Base-by-base conservation (phyloP, 2,797 vertebrate genomes). In the Poeciliopsis presidionis region DNA sequence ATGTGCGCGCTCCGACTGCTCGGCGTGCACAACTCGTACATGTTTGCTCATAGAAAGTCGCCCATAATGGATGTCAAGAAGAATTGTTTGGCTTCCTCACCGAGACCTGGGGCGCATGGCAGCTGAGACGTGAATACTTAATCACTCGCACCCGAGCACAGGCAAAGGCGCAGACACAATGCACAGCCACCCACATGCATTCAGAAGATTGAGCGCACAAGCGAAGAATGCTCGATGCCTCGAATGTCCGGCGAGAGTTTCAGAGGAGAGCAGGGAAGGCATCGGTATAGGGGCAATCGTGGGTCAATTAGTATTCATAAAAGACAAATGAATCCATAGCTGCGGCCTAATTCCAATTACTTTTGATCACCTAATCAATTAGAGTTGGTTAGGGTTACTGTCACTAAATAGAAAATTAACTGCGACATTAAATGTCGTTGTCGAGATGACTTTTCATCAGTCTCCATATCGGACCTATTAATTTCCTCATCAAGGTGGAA, bases 301-400 rank as follows among this genome's bases (percentile, higher is more conserved):
- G 90, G 94, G 95, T 95, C 94, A 95, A 94, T 95, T 95, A 92
- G 81, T 91, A 93, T 94, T 95, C 94, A 95, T 92, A 93, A 94
- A 93, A 93, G 91, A 94, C 90, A 94, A 95, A 94, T 95, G 87
- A 94, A 94, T 94, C 84, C 89, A 91, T 93, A 89, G 88, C 91
- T 91, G 78, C 49, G 53, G 90, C 82, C 88, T 95, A 94, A 94
- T 94, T 92, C 90, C 92, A 95, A 96, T 96, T 94, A 95, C 85
- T 89, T 92, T 89, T 91, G 92, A 95, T 94, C 93, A 94, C 92
- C 94, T 94, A 94, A 95, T 95, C 94, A 94, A 94, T 95, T 95
- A 94, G 85, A 89, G 89, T 88, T 91, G 92, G 92, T 94, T 94
- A 94, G 91, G 82, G 76, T 91, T 93, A 94, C 92, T 93, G 92